Base-by-base conservation (phyloP, 2,113 vertebrate genomes). In the Prochilodus magdalenae region DNA sequence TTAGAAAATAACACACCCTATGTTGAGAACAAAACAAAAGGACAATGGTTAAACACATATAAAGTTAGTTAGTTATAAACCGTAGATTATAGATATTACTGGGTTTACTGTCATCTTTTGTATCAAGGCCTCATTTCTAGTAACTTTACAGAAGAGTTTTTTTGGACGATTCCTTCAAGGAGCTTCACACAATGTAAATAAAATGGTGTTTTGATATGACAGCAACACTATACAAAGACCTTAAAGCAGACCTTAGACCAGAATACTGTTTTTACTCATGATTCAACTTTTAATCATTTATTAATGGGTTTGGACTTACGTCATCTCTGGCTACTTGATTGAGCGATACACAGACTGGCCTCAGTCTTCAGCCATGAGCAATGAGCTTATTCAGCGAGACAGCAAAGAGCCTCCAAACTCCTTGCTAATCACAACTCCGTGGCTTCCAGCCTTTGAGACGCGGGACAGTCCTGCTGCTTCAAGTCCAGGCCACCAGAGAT, bases 261-360 rank as follows among this genome's bases (percentile, higher is more conserved):
- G 49, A 22, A 73, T 73, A 49, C 15, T 29, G 44, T 29, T 20
- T 26, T 72, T 51, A 15, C 20, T 49, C 2, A 15, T 51, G n/a
- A 47, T 22, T 44, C n/a, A 11, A 69, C 18, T 40, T 70, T 5
- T 16, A 27, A 36, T 11, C 33, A 75, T 20, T 44, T 13, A 69
- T 59, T 24, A 73, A 51, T 26, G 5, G 15, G n/a, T 13, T 29
- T 49, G 14, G 67, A 81, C 80, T 82, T 60, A 82, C 80, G 53
- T 76, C 80, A 82, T 82, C 22, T 30, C 65, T 75, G 29, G 73
- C 30, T 29, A 14, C 24, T 29, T 55, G 15, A 20, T 5, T 29
- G 26, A 73, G 11, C 22, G 71, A 73, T 55, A 33, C 22, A 24
- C 4, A 62, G 13, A 70, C 66, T 70, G 66, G 20, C 24, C 27